Evolutionary conservation across 2,888 invertebrate genomes (phyloP).

Genomic region (Andrena flavipes): DNA sequence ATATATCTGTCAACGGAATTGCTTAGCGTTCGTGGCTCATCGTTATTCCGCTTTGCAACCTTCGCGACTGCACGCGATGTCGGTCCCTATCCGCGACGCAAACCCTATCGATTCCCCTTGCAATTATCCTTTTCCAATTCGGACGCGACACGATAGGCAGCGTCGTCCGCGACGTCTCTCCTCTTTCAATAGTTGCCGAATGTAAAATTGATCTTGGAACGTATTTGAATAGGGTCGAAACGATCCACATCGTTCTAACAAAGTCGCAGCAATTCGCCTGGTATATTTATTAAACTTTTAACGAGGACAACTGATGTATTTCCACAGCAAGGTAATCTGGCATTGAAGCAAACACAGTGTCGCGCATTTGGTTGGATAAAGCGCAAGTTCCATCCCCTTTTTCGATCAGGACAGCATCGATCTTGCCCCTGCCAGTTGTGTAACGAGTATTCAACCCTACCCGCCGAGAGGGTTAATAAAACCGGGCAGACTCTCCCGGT

Average conservation of each 20-base stretch:
- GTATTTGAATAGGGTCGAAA: not conserved
- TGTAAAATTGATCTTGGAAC: not conserved
- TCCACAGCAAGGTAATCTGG: not conserved
- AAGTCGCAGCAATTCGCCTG: too few species aligned
- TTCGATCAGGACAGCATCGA: not conserved
- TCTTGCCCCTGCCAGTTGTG: not conserved
- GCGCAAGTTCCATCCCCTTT: conserved; percentile 1
- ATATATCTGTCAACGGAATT: conserved; percentile 16
- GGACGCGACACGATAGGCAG: not conserved
- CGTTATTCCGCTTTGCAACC: not conserved
- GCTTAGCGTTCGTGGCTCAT: not conserved
- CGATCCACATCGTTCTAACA: too few species aligned
- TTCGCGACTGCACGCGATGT: conserved; percentile 28
- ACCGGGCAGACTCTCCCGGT: conserved; percentile 10
- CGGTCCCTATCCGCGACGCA: conserved; percentile 11
- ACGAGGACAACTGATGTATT: not conserved
- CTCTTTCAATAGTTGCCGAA: too few species aligned
- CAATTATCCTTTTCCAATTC: conserved; percentile 19
- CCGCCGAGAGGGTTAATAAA: conserved; percentile 1
- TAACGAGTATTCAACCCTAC: not conserved
- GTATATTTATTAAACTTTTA: too few species aligned
- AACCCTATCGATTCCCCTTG: conserved; percentile 30
- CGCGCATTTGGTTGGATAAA: not conserved
- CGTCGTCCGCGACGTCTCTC: not conserved
- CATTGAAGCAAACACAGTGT: not conserved